Evolutionary conservation across 2,797 vertebrate species (phyloP).

Genomic region (Synaphobranchus kaupii): DNA sequence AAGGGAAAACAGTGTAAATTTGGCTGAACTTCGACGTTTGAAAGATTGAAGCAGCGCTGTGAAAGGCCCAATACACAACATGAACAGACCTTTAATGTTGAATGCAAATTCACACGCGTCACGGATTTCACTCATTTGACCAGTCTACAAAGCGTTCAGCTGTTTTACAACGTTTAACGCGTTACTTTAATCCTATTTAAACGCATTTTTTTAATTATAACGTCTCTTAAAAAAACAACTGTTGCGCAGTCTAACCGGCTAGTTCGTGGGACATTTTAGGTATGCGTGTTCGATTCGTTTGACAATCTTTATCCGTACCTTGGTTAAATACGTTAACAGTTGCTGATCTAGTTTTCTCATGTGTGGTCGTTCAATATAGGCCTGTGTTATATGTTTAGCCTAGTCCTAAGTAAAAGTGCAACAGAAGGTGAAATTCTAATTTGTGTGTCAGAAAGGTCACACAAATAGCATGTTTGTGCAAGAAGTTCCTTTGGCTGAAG

Average conservation of each 20-base stretch:
- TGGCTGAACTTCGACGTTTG: not conserved
- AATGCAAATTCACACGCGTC: slow-evolving; percentile 14
- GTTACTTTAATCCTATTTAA: not conserved
- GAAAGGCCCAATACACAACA: slow-evolving; percentile 14
- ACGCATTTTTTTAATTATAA: not conserved
- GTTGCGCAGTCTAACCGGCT: not conserved
- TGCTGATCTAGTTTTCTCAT: not conserved
- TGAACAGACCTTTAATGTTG: not conserved
- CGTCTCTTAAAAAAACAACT: not conserved
- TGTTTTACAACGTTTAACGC: not conserved
- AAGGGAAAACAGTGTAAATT: not conserved
- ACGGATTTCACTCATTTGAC: not conserved
- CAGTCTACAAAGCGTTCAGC: not conserved
- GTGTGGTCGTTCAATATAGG: too few species aligned
- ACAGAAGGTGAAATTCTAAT: not conserved
- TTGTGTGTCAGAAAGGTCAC: not conserved
- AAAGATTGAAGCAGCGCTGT: not conserved
- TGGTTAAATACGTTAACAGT: too few species aligned
- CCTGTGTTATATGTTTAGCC: too few species aligned
- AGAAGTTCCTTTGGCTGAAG: not conserved
- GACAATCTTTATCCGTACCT: too few species aligned
- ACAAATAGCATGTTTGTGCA: not conserved
- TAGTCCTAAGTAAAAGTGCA: not conserved
- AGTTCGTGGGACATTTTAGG: not conserved
- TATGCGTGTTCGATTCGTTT: not conserved